These are phyloP conservation scores for Mugil cephalus DNA, from an alignment of 2,113 vertebrate genomes.

Conservation along the genomic window DNA sequence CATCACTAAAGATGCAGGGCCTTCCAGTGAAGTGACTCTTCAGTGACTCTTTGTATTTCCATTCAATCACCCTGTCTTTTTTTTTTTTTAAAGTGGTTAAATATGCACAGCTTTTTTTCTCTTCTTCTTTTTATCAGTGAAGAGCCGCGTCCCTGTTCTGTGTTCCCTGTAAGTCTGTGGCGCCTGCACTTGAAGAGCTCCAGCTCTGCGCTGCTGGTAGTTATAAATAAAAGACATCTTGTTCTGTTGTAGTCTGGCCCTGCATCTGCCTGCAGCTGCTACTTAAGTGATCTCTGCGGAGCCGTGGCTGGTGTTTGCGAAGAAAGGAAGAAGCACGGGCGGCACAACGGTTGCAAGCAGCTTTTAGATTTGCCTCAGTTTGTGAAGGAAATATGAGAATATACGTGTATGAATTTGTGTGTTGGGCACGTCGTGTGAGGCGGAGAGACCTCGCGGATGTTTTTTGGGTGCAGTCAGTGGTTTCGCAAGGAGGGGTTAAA, in stretches of 20 bases:
- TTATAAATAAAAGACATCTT: slow-evolving; percentile 68
- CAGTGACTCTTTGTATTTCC: slow-evolving; percentile 24
- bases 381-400: not conserved
- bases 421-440: not conserved
- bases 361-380: not conserved
- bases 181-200: slow-evolving; percentile 42
- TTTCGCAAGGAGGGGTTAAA: slow-evolving; percentile 38
- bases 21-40: slow-evolving; percentile 3
- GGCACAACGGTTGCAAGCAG: slow-evolving; percentile 7
- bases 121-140: not conserved
- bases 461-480: slow-evolving; percentile 1
- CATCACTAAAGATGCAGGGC: not conserved
- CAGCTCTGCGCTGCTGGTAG: slow-evolving; percentile 41
- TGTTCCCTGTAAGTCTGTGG: slow-evolving; percentile 23
- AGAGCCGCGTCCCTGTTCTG: slow-evolving; percentile 21
- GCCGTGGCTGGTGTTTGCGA: slow-evolving; percentile 31
- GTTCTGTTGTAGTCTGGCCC: slow-evolving; percentile 58
- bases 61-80: not conserved
- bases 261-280: slow-evolving; percentile 52
- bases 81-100: slow-evolving; percentile 22
- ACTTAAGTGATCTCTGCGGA: slow-evolving; percentile 55
- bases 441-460: not conserved
- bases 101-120: slow-evolving; percentile 45
- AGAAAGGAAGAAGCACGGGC: slow-evolving; percentile 9
- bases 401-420: not conserved